Base-by-base conservation (phyloP, 2,888 invertebrate species). In the Oligia latruncula region DNA sequence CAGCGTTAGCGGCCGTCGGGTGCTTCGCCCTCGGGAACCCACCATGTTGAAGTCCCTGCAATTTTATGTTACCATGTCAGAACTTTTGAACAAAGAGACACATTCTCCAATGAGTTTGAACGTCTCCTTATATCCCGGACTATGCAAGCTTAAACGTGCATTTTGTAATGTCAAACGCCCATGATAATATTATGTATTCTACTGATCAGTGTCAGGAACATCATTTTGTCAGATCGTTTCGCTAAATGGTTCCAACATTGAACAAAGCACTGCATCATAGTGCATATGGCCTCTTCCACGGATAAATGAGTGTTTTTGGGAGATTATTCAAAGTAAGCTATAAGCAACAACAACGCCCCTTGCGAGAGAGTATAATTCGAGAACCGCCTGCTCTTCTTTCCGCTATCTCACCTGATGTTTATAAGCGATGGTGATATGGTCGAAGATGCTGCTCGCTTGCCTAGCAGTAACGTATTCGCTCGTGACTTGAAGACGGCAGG, bases 1-100 rank as follows among this genome's bases (percentile, higher is more conserved):
- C 80, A 97, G 92, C 3, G 96, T 95, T 46, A 96, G 92, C 13
- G 96, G 94, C 29, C 96, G 93, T 55, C 96, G 93, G 76, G 92
- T 89, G 85, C 93, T 91, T 76, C 94, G 91, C 62, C 93, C 95
- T 43, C 94, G 91, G 5, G 89, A 83, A 13, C 88, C 91, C 77
- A 90, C 87, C 85, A 92, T 90, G 78, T 91, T 93, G 87, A 92
- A 95, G 35, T 96, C 95, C 68, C 95, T 95, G 92, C 4, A 91
- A 92, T 71, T 52, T 58, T 40, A 35, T 0, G 23, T 46, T 4
- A 43, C 2, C 49, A n/a, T 35, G 11, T 72, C 29, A 76, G 0
- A 71, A 46, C 5, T 52, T 58, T 23, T 15, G 15, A 77, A 66
- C 29, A 35, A 55, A 71, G 13, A 35, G 0, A 49, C 20, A 1